Conservation (phyloP, 2,797 vertebrate species). For the Hydrophis major region DNA sequence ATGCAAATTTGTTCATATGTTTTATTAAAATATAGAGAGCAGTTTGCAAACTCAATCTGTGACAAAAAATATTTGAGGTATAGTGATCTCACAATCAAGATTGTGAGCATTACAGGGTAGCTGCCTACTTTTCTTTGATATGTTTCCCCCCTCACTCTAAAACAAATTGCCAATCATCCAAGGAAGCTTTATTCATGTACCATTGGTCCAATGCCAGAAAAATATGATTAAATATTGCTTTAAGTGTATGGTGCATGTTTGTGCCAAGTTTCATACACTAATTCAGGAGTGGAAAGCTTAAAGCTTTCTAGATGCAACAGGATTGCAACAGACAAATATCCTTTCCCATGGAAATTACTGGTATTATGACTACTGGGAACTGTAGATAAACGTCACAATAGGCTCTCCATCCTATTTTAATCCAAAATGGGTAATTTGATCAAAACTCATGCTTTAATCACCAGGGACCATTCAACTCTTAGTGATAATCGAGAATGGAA, state of each 20-base stretch:
- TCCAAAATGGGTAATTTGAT: background rate
- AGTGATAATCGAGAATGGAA: background rate
- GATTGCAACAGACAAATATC: background rate
- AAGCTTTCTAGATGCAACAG: background rate
- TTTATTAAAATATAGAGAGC: background rate
- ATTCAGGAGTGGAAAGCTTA: background rate
- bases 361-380: background rate
- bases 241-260: background rate
- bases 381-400: background rate
- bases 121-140: background rate
- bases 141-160: background rate
- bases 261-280: background rate
- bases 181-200: background rate
- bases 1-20: background rate
- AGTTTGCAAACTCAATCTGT: background rate
- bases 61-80: background rate
- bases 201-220: background rate
- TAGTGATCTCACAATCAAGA: background rate
- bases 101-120: background rate
- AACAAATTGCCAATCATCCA: background rate
- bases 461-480: background rate
- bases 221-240: background rate
- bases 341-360: background rate
- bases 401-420: background rate
- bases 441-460: background rate